These are phyloP conservation scores for Drosophila persimilis DNA, from an alignment of 1,140 invertebrate species.

Conservation along the genomic window DNA sequence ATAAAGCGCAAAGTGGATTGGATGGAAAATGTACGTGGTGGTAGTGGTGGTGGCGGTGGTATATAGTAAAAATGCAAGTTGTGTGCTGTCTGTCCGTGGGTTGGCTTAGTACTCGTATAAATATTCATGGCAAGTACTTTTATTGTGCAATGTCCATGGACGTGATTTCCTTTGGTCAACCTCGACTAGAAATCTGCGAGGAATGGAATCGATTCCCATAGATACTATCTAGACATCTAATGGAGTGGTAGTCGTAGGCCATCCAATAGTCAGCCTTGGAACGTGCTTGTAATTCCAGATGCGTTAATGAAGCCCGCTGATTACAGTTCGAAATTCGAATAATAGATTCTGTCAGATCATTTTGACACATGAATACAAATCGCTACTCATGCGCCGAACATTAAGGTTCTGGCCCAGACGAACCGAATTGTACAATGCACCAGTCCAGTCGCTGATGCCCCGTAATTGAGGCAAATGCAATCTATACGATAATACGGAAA, in stretches of 20 bases:
- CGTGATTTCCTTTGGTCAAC: slow-evolving; percentile 46
- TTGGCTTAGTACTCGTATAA: slow-evolving; percentile 43
- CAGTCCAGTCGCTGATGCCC: too few relatives aligned
- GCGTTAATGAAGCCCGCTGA: slow-evolving; percentile 30
- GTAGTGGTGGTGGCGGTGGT: neutral
- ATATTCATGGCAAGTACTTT: slow-evolving; percentile 64
- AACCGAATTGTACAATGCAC: neutral
- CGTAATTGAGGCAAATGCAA: slow-evolving; percentile 53
- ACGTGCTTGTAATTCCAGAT: slow-evolving; percentile 29
- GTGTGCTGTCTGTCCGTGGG: slow-evolving; percentile 29
- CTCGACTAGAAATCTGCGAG: slow-evolving; percentile 33
- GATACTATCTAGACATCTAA: slow-evolving; percentile 15
- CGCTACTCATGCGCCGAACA: slow-evolving; percentile 48
- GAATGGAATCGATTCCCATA: neutral
- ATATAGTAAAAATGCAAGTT: slow-evolving; percentile 29
- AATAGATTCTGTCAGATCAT: slow-evolving; percentile 20
- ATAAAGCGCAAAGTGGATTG: slow-evolving; percentile 57
- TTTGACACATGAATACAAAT: slow-evolving; percentile 54
- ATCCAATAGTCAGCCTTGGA: neutral
- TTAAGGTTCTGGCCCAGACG: slow-evolving; percentile 26
- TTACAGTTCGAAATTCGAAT: neutral
- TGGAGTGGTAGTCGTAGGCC: slow-evolving; percentile 16
- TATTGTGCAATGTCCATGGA: slow-evolving; percentile 60
- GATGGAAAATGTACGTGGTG: slow-evolving; percentile 22
- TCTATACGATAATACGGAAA: slow-evolving; percentile 71